Conservation (phyloP, 2,797 vertebrate species). For the Gila robusta region DNA sequence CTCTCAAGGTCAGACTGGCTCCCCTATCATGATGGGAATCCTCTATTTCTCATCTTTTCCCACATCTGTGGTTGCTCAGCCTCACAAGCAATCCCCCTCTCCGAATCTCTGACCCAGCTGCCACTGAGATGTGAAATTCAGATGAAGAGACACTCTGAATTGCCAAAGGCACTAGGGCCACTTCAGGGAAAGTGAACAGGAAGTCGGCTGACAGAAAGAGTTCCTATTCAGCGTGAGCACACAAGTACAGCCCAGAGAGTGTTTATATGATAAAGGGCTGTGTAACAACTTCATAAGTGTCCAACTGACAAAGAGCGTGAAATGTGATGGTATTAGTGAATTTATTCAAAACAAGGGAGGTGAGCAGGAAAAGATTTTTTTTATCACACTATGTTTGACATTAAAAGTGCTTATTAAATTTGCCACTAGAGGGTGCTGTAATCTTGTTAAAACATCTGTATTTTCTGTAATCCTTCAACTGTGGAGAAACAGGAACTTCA, state of each 20-base stretch:
- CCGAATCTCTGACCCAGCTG: conserved; percentile 37
- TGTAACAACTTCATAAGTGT: neutral
- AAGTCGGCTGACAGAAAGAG: conserved; percentile 39
- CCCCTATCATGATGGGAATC: conserved; percentile 61
- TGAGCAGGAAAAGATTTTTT: neutral
- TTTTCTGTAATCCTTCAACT: neutral
- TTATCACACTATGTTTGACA: neutral
- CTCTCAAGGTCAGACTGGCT: conserved; percentile 62
- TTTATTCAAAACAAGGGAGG: neutral
- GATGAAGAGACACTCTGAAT: conserved; percentile 55
- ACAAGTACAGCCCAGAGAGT: neutral
- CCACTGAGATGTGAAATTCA: conserved; percentile 42
- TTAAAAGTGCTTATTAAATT: neutral
- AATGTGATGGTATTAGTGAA: conserved; percentile 2
- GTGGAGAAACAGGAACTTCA: neutral
- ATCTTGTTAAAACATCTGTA: conserved; percentile 10
- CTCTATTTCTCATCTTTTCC: conserved; percentile 48
- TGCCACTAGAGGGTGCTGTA: conserved; percentile 37
- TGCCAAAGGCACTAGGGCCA: conserved; percentile 54
- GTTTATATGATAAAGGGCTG: neutral
- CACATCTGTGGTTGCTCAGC: conserved; percentile 34
- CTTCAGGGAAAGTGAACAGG: conserved; percentile 48
- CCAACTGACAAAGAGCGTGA: neutral
- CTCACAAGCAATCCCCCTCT: neutral
- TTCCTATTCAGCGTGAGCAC: conserved; percentile 21